phyloP scores from a whole-genome alignment of 2,888 invertebrate species.

The Drosophila borealis region DNA sequence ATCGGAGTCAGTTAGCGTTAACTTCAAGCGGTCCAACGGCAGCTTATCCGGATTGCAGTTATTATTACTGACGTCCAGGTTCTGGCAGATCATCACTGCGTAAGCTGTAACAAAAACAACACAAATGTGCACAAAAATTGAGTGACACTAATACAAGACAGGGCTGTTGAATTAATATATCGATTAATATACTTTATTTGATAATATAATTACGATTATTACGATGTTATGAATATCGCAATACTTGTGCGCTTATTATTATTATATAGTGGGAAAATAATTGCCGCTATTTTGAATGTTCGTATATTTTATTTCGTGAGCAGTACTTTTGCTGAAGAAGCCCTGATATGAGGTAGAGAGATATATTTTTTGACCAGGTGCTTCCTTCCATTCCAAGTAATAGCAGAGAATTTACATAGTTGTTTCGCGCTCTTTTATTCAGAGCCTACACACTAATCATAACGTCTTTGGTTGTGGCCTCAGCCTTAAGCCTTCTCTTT shows the following conservation, averaged over 20 bases:
- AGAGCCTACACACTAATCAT: too few relatives aligned
- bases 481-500: too few relatives aligned
- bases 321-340: too few relatives aligned
- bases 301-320: too few relatives aligned
- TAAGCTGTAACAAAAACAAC: background rate
- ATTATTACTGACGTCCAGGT: conserved; percentile 32
- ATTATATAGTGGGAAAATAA: too few relatives aligned
- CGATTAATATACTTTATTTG: background rate
- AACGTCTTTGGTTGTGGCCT: too few relatives aligned
- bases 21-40: conserved; percentile 52
- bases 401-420: too few relatives aligned
- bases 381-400: too few relatives aligned
- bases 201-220: background rate
- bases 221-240: background rate
- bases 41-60: conserved; percentile 56
- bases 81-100: conserved; percentile 33
- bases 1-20: conserved; percentile 81
- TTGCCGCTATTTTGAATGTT: too few relatives aligned
- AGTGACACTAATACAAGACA: background rate
- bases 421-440: too few relatives aligned
- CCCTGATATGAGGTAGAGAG: too few relatives aligned
- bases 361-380: too few relatives aligned
- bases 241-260: background rate
- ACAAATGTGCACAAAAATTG: background rate
- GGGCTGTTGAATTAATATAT: conserved; percentile 3